phyloP scores from a whole-genome alignment of 2,797 vertebrate species.

The Silurus aristotelis region DNA sequence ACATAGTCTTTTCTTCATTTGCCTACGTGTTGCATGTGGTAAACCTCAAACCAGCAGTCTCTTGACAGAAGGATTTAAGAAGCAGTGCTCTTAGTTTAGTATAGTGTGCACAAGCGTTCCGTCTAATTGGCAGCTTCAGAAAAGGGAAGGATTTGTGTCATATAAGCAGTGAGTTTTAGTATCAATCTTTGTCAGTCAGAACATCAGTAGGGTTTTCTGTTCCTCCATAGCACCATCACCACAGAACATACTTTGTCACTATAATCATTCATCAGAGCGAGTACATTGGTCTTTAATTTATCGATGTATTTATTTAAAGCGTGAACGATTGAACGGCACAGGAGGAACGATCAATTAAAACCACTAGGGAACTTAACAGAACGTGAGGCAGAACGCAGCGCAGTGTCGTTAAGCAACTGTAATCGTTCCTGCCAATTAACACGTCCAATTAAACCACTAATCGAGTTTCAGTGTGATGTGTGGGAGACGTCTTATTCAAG shows the following conservation, averaged over 20 bases:
- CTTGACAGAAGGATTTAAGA: neutral
- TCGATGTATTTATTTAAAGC: neutral
- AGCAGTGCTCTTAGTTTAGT: neutral
- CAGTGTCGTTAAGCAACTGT: neutral
- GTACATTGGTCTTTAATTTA: neutral
- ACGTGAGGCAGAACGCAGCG: neutral
- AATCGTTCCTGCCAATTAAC: neutral
- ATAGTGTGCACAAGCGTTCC: neutral
- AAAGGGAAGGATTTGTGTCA: neutral
- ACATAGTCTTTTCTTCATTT: slow-evolving; percentile 27
- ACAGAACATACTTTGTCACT: neutral
- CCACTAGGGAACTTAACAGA: neutral
- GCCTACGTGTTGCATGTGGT: slow-evolving; percentile 26
- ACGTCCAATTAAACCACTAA: neutral
- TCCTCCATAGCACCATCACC: neutral
- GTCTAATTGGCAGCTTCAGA: neutral
- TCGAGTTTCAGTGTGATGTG: neutral
- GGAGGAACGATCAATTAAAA: no score
- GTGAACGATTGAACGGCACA: neutral
- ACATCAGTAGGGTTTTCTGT: neutral
- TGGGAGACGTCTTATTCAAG: neutral
- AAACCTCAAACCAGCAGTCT: slow-evolving; percentile 28
- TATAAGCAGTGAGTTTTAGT: neutral
- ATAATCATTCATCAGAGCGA: neutral
- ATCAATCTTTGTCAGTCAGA: neutral